Conservation (phyloP, 2,888 invertebrate species). For the Ptychoptera contaminata region DNA sequence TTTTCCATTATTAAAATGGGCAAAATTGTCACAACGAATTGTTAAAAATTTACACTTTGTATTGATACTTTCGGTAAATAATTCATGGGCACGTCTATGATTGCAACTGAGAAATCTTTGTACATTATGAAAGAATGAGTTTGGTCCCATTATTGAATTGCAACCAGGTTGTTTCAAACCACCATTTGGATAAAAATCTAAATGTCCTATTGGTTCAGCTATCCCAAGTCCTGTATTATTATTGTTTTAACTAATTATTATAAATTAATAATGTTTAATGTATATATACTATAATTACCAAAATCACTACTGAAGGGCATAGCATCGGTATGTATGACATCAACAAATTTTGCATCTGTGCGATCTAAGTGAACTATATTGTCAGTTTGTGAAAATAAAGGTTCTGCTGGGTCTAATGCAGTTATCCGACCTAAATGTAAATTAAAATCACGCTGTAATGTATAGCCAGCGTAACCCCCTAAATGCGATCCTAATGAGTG, state of each 20-base stretch:
- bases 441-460: constrained; percentile 50
- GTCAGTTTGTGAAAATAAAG: constrained; percentile 70
- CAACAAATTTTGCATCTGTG: constrained; percentile 76
- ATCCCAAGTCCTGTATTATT: constrained; percentile 48
- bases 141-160: constrained; percentile 39
- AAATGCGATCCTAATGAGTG: constrained; percentile 79
- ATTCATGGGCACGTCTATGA: constrained; percentile 71
- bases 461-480: constrained; percentile 68
- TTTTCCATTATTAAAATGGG: constrained; percentile 52
- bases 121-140: constrained; percentile 44
- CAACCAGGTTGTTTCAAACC: constrained; percentile 67
- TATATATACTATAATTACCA: constrained; percentile 3
- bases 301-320: constrained; percentile 53
- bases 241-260: background rate
- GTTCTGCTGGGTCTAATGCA: constrained; percentile 84
- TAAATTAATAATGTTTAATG: background rate
- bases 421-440: constrained; percentile 63
- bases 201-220: constrained; percentile 66
- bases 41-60: constrained; percentile 60
- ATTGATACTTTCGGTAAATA: constrained; percentile 70
- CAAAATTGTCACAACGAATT: constrained; percentile 63
- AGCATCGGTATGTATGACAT: constrained; percentile 79
- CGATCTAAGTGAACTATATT: constrained; percentile 69
- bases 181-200: constrained; percentile 86
- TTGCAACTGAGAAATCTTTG: constrained; percentile 55